Conservation (phyloP, 2,797 vertebrate genomes). For the Acanthopagrus latus region DNA sequence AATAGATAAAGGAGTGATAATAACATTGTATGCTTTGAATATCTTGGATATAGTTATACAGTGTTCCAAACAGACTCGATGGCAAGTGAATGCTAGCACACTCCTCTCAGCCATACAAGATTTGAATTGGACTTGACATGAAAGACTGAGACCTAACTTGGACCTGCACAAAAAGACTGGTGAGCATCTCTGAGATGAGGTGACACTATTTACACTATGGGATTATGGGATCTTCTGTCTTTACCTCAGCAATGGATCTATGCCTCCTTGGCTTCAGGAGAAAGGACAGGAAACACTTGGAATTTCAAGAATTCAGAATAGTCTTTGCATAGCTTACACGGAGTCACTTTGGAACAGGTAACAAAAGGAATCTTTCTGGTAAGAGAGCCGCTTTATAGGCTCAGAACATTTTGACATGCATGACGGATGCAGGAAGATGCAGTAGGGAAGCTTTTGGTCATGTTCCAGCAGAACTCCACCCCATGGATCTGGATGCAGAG, state of each 20-base stretch:
- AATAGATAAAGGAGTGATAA: too few relatives aligned
- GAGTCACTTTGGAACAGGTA: not conserved
- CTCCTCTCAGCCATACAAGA: too few relatives aligned
- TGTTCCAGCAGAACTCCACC: conserved; percentile 53
- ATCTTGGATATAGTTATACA: too few relatives aligned
- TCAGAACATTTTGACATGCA: conserved; percentile 17
- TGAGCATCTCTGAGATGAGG: too few relatives aligned
- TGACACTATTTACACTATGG: not conserved
- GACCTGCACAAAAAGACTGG: too few relatives aligned
- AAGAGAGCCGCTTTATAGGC: conserved; percentile 7
- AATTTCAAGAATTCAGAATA: not conserved
- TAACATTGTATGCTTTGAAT: too few relatives aligned
- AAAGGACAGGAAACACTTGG: not conserved
- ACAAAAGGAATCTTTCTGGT: conserved; percentile 4
- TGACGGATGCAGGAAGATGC: conserved; percentile 28
- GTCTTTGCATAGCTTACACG: not conserved
- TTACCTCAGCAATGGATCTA: not conserved
- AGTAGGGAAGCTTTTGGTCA: conserved; percentile 38
- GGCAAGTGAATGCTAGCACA: too few relatives aligned
- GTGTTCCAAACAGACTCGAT: too few relatives aligned
- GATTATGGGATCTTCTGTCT: not conserved
- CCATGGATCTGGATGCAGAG: conserved; percentile 32
- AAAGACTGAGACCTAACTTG: too few relatives aligned
- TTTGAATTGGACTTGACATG: too few relatives aligned
- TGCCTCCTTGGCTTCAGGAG: not conserved